A percentile compares a stretch with the other conserved stretches of the same genome.
phyloP scores from a whole-genome alignment of 2,888 invertebrate species.

The Oligia strigilis region DNA sequence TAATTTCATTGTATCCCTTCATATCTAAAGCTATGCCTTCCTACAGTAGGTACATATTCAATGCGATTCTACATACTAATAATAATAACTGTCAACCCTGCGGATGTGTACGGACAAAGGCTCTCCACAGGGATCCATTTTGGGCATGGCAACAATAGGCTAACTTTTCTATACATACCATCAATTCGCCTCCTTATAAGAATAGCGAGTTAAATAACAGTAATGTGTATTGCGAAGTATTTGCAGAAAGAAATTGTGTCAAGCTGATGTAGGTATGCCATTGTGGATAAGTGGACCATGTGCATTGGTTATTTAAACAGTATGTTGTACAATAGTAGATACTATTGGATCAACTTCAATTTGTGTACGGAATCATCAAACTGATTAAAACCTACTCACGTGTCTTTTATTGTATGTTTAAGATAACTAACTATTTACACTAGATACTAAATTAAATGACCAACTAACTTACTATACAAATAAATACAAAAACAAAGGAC shows the following conservation, averaged over 20 bases:
- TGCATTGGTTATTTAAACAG: too few relatives aligned
- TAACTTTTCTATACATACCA: constrained; percentile 44
- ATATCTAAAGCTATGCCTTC: constrained; percentile 4
- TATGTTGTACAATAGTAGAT: too few relatives aligned
- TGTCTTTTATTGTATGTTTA: too few relatives aligned
- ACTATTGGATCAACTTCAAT: neutral
- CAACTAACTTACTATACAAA: too few relatives aligned
- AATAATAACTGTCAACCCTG: constrained; percentile 41
- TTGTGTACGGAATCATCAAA: neutral
- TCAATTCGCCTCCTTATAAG: constrained; percentile 31
- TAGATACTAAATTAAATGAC: too few relatives aligned
- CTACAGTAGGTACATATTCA: constrained; percentile 6
- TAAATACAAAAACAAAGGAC: too few relatives aligned
- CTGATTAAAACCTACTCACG: neutral
- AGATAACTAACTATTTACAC: too few relatives aligned
- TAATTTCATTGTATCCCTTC: neutral
- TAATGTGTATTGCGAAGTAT: constrained; percentile 5
- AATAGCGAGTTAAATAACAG: neutral
- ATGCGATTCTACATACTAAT: neutral
- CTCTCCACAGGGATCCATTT: constrained; percentile 35
- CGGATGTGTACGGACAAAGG: constrained; percentile 18
- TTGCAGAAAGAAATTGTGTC: neutral
- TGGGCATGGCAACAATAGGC: constrained; percentile 43
- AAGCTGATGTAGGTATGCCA: neutral
- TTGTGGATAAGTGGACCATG: neutral